Conservation (phyloP, 2,797 vertebrate species). For the Rhinella marina region DNA sequence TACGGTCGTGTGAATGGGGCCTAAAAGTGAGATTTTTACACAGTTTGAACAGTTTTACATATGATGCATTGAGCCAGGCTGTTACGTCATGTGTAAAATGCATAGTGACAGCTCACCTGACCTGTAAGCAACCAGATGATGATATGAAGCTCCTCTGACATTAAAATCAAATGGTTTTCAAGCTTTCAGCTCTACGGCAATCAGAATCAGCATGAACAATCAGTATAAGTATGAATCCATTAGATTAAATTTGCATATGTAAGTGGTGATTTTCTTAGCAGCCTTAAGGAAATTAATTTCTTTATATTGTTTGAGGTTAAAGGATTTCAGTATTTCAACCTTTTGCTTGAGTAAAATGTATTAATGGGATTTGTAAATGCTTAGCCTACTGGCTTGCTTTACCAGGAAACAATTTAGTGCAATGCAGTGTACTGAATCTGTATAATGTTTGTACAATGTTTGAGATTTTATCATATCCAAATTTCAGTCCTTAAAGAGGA, state of each 20-base stretch:
- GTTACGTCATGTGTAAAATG: conserved; percentile 15
- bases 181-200: conserved; percentile 51
- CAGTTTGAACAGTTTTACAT: conserved; percentile 1
- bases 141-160: conserved; percentile 44
- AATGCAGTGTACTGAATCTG: not conserved
- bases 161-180: conserved; percentile 55
- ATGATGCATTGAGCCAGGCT: not conserved
- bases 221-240: conserved; percentile 60
- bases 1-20: no score
- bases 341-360: no score
- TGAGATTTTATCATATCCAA: no score
- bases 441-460: not conserved
- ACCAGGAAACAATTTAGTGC: not conserved
- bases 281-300: conserved; percentile 34
- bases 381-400: no score
- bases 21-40: not conserved
- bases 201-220: conserved; percentile 60
- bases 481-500: no score
- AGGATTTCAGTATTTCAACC: conserved; percentile 6
- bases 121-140: conserved; percentile 42
- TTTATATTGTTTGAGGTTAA: conserved; percentile 57
- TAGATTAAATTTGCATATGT: conserved; percentile 56
- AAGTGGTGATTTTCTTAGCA: conserved; percentile 39
- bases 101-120: conserved; percentile 37
- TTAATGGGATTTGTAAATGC: no score